phyloP scores from a whole-genome alignment of 2,888 invertebrate species.

The Automeris io region DNA sequence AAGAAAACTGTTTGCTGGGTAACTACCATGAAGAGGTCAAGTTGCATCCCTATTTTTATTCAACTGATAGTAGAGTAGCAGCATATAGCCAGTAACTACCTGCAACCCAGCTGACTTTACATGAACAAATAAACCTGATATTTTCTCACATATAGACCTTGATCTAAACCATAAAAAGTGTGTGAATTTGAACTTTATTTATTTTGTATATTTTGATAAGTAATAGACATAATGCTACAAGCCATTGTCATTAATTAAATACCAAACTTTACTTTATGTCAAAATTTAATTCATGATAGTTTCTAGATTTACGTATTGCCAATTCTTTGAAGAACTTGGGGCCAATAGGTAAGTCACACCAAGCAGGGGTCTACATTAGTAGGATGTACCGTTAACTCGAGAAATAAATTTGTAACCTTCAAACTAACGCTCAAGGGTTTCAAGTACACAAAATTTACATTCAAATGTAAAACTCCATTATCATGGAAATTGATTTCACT shows the following conservation, averaged over 20 bases:
- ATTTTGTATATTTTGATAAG: too few species aligned
- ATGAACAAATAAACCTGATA: too few species aligned
- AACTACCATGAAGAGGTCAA: too few species aligned
- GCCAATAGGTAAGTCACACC: not conserved
- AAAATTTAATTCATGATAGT: not conserved
- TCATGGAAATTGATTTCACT: constrained; percentile 19
- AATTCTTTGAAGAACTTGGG: not conserved
- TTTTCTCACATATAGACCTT: too few species aligned
- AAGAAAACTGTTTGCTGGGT: too few species aligned
- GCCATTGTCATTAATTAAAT: not conserved
- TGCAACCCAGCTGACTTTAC: too few species aligned
- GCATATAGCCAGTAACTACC: too few species aligned
- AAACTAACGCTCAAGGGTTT: constrained; percentile 18
- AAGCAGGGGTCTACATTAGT: not conserved
- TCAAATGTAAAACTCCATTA: constrained; percentile 20
- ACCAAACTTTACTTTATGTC: not conserved
- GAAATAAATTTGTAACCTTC: constrained; percentile 19
- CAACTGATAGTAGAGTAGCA: too few species aligned
- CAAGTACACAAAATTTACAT: constrained; percentile 21
- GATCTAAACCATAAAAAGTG: too few species aligned
- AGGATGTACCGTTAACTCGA: not conserved
- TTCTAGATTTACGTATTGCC: not conserved
- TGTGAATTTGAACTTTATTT: too few species aligned
- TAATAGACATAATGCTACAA: too few species aligned
- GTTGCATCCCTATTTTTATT: too few species aligned